Base-by-base conservation (phyloP, 2,888 invertebrate genomes). In the Netelia virgata region DNA sequence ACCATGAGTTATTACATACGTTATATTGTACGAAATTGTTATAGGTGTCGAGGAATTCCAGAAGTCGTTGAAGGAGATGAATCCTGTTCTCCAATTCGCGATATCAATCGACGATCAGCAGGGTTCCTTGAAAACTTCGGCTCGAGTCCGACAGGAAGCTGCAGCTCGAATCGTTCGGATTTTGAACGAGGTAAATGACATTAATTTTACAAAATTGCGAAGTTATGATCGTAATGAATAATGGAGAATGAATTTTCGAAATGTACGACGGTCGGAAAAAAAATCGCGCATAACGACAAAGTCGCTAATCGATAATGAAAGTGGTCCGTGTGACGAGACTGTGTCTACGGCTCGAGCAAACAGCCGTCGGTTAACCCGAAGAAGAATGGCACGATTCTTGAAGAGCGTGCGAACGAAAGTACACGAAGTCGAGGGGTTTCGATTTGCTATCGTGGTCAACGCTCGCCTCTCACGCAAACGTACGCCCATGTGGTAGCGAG, bases 51-150 rank as follows among this genome's bases (percentile, higher is more conserved):
- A 83, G 18, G 81, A 82, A 50, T 86, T 92, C 43, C 90, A 84
- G 77, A 91, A 91, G 68, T 88, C 91, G 3, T 87, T 92, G 83
- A 92, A 91, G 75, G 89, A 92, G 66, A 86, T 89, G 28, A 91
- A 91, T 87, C 88, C 91, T 1, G 76, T 88, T 10, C 87, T 93
- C 14, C 91, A 91, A 74, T 89, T 93, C 72, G 86, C 91, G 23
- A 68, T 93, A 77, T 91, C 93, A 43, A 83, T 93, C 23, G 88
- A 81, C 59, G 93, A 93, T 55, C 84, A 89, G 2, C 86, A 88
- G 14, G 89, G 87, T 14, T 85, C 86, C 1, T 85, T 93, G 10
- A 90, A 84, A 63, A 91, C 88, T 79, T 92, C 93, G 53, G 90
- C 89, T 1, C 88, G 81, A 6, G 82, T 88, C 9, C 90, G 91